Evolutionary conservation across 2,888 invertebrate species (phyloP), one percentile per base, ranked within the genome.

Genomic region (Sinhomidia bicolor): DNA sequence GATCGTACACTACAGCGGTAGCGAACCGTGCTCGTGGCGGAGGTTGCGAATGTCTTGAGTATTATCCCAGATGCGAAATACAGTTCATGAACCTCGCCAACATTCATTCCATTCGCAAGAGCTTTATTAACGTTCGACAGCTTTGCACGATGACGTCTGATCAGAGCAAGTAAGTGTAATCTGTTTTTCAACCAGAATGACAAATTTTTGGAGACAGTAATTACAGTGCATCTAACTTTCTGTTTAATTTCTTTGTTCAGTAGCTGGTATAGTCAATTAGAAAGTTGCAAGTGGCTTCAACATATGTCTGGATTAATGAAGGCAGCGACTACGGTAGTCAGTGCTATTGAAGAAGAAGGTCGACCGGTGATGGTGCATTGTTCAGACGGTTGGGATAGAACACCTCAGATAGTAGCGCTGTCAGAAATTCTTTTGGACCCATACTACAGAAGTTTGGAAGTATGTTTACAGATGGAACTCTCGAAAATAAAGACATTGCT

Each of bases 301-400:
- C 97, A 98, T 94, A 96, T 98, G 94, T 96, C 97, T 17, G 97
- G 97, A 23, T 95, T 99, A 88, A 94, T 98, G 92, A 96, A 96
- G 90, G 96, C 98, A 7, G 96, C 98, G 23, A 95, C 96, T 92
- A 96, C 96, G 9, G 96, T 97, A 47, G 97, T 96, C 5, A 96
- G 96, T 89, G 96, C 97, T 0, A 96, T 98, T 89, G 96, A 96
- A 92, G 95, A 95, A 79, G 97, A 97, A 89, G 97, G 96, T 20
- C 95, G 98, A 78, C 98, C 99, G 7, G 99, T 98, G 83, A 95
- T 99, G 89, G 98, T 99, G 10, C 99, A 99, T 94, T 99, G 99
- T 94, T 98, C 98, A 1, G 99, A 99, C 94, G 99, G 99, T 71
- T 99, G 99, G 99, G 99, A 99, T 94, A 95, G 99, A 92, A 99